Base-by-base conservation (phyloP, 2,113 vertebrate genomes). In the Progne subis region DNA sequence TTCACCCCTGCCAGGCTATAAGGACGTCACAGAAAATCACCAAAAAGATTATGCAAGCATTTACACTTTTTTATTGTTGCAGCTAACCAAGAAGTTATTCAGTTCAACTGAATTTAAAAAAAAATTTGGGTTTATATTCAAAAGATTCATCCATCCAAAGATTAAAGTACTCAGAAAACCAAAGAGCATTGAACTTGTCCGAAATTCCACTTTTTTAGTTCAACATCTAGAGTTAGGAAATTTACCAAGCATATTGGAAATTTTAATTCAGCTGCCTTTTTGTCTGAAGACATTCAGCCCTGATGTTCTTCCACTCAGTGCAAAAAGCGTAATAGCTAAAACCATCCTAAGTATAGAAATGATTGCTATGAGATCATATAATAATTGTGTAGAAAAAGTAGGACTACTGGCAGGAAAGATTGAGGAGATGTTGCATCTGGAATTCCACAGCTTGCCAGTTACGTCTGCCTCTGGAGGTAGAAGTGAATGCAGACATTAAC, bases 231-330 rank as follows among this genome's bases (percentile, higher is more conserved):
- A 39, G 34, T 69, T 81, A 67, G 80, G 47, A 82, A 90, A 93
- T 82, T 39, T 90, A 78, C 14, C 46, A 24, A 47, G 47, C 56
- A 28, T 24, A 34, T 14, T 59, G 53, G 56, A 64, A 63, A 63
- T 86, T 80, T 83, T 93, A 39, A 95, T 80, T 78, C 75, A 67
- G 59, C 43, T 94, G 82, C 59, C 43, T 88, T 93, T 92, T 90
- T 74, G 32, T 88, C 63, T 81, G 76, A 77, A 83, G 71, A 43
- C 47, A 77, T 86, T 74, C 68, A 92, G 47, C 29, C 76, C 52
- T 74, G 29, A 67, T 63, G 64, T 83, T 92, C 65, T 87, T 91
- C 50, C 32, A 59, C 32, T 81, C 26, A 53, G 34, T 67, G 43
- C 3, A 4, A 77, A 82, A 93, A 77, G 24, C 34, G 31, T 67